Evolutionary conservation across 2,888 invertebrate species (phyloP), one percentile per base, ranked within the genome.

Genomic region (Hypomecis punctinalis): DNA sequence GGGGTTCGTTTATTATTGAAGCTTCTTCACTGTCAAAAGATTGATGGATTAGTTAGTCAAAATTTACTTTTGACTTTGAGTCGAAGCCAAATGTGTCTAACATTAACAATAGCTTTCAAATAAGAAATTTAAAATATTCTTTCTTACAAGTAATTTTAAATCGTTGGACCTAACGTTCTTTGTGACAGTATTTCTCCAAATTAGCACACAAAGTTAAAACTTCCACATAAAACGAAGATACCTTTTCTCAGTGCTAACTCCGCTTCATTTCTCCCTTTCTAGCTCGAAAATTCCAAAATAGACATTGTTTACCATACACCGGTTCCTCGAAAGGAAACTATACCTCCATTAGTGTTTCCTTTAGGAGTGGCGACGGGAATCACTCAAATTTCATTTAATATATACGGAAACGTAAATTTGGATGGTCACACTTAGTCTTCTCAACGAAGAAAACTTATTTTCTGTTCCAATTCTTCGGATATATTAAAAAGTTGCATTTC

Each of bases 281-380:
- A 67, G 68, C 60, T 66, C 64, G 67, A 69, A 74, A 73, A 60
- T 76, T 76, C 76, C 64, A 64, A 80, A 82, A 82, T 82, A 82
- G 71, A 75, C 61, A 56, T 67, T 70, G 76, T 76, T 75, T 75
- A 74, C 73, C 74, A 67, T 68, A 57, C 70, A 70, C 70, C 60
- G 65, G 76, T 82, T 82, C 78, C 73, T 54, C 66, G 83, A 81
- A 82, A 81, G 82, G 82, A 82, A 82, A 81, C 80, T 79, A 78
- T 80, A 76, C 79, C 77, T 76, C 82, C 82, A 81, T 82, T 82
- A 82, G 81, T 76, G 77, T 77, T 82, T 82, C 82, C 82, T 82
- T 78, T 79, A 70, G 74, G 74, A 75, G 76, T 64, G 63, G 68
- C 70, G 58, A 81, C 78, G 75, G 74, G 74, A 77, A 80, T 82